Evolutionary conservation across 2,113 vertebrate species (phyloP), one percentile per base, ranked within the genome.

Genomic region (Indicator maculatus): DNA sequence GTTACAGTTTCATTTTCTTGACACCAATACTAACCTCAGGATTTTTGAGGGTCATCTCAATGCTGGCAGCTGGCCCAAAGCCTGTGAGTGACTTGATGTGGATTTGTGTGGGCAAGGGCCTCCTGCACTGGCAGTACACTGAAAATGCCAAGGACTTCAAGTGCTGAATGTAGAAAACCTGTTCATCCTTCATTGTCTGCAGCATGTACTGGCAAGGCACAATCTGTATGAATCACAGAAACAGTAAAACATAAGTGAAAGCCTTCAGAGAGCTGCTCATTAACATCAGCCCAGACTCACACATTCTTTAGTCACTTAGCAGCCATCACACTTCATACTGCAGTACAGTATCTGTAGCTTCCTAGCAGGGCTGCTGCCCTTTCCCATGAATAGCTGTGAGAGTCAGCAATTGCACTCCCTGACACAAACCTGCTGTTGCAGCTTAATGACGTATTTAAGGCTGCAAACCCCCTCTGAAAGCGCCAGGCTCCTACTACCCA

Each of bases 21-120:
- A 67, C 41, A 60, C 59, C 33, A 39, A 5, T 36, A 95, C 97
- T 83, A 83, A 99, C 99, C 98, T 99, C 99, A 8, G 98, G 98
- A 93, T 98, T 98, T 91, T 98, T 98, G 79, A 99, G 98, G 31
- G 98, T 98, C 92, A 98, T 97, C 87, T 98, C 98, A 44, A 99
- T 98, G 88, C 98, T 98, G 94, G 99, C 98, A 83, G 98, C 98
- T 16, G 99, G 99, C 64, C 99, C 99, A 64, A 99, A 99, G 80
- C 99, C 99, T 4, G 99, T 99, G 93, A 99, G 98, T n/a, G 99
- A 99, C 93, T 98, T 99, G 91, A 99, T 99, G 97, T 99, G 98
- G 31, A 98, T 99, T 97, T 99, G 98, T 6, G 98, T 98, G 86
- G 99, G 98, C 83, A 99, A 93, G 2, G 99, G 98, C 30, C 99